phyloP scores from a whole-genome alignment of 1,140 invertebrate genomes.

The Battus philenor region DNA sequence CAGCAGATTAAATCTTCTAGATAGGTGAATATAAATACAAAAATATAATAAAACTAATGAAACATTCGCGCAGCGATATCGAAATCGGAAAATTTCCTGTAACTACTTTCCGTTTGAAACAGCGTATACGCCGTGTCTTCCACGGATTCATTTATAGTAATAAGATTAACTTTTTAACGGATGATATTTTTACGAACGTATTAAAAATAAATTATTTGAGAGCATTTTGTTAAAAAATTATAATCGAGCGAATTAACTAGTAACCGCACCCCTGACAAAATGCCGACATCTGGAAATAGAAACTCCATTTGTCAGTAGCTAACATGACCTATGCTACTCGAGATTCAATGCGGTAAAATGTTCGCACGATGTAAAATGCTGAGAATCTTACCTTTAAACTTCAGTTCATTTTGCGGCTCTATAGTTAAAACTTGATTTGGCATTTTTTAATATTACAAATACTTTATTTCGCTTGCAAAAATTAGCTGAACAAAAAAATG shows the following conservation, averaged over 20 bases:
- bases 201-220: background rate
- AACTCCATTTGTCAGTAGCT: conserved; percentile 73
- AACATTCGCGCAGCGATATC: no score
- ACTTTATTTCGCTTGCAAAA: conserved; percentile 53
- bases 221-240: no score
- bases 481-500: conserved; percentile 47
- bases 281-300: conserved; percentile 73
- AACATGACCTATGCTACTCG: conserved; percentile 58
- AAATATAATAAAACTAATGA: no score
- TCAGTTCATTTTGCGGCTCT: conserved; percentile 83
- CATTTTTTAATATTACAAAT: conserved; percentile 67
- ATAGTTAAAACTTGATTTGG: conserved; percentile 81
- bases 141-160: no score
- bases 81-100: no score
- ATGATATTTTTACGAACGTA: no score
- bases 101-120: no score
- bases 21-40: no score
- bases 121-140: no score
- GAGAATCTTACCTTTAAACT: conserved; percentile 81
- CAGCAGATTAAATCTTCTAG: no score
- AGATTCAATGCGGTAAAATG: conserved; percentile 57
- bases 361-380: conserved; percentile 32
- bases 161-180: no score
- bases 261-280: conserved; percentile 70
- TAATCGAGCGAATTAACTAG: no score